These are phyloP conservation scores for Heliconius erato DNA, from an alignment of 2,888 invertebrate genomes.

Conservation along the genomic window DNA sequence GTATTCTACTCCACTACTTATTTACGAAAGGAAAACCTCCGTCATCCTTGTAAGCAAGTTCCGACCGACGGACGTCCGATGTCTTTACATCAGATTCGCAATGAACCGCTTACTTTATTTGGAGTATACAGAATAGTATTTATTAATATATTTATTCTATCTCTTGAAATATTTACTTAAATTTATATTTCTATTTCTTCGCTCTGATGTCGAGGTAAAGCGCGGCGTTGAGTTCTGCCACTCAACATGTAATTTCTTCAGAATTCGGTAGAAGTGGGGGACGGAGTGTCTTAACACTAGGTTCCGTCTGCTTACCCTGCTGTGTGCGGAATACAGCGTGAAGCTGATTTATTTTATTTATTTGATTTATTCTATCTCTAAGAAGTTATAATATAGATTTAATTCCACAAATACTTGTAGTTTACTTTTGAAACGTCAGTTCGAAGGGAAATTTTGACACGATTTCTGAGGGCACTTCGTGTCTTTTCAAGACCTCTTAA, in stretches of 20 bases:
- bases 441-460: slow-evolving; percentile 45
- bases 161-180: too few species aligned
- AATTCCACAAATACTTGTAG: slow-evolving; percentile 25
- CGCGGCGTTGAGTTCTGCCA: too few species aligned
- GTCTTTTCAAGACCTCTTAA: slow-evolving; percentile 44
- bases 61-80: slow-evolving; percentile 42
- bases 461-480: slow-evolving; percentile 43
- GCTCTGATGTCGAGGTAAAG: too few species aligned
- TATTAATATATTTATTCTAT: too few species aligned
- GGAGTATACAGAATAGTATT: background rate
- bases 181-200: too few species aligned
- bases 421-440: slow-evolving; percentile 28
- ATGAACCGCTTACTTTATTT: slow-evolving; percentile 38
- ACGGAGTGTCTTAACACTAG: too few species aligned
- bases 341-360: too few species aligned
- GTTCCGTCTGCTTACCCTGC: too few species aligned
- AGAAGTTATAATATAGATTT: slow-evolving; percentile 32
- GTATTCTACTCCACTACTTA: slow-evolving; percentile 26
- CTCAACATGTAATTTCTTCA: too few species aligned
- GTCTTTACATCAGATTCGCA: slow-evolving; percentile 41
- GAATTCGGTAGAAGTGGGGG: too few species aligned
- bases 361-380: background rate
- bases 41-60: slow-evolving; percentile 42
- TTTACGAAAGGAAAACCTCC: slow-evolving; percentile 42
- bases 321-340: too few species aligned